Evolutionary conservation across 2,113 vertebrate genomes (phyloP), one percentile per base, ranked within the genome.

Genomic region (Sprattus sprattus): DNA sequence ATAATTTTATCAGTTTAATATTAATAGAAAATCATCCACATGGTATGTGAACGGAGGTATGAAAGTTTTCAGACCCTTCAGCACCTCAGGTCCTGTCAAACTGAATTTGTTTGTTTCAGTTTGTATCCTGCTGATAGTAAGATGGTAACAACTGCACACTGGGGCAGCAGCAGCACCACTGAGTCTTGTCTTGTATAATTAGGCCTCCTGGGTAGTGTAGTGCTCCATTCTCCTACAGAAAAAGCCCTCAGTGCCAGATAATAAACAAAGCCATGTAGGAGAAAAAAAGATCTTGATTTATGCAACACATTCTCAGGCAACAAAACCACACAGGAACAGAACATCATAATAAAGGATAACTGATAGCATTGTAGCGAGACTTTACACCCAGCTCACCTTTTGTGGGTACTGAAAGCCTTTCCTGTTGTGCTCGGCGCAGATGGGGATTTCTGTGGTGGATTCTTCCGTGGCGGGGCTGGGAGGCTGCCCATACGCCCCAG

Each of bases 371-470:
- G 92, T 94, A 92, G 84, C 83, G 83, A 28, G 28, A 83, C 85
- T 89, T 83, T 89, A 91, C 90, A 85, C 90, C 88, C 87, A 83
- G 83, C 86, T n/a, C 83, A 82, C 75, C 47, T 49, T 85, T 49
- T 54, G 8, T 85, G 60, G 85, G 83, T 85, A 83, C 89, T 91
- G 81, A 92, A 89, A 89, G 90, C 83, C 78, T 82, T 90, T 89
- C 83, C 90, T 93, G 16, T 88, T 86, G 82, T 90, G 85, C 93
- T 93, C 91, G 92, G 94, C 93, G 67, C 94, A 99, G 98, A 98
- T 99, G 97, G 98, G 97, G 89, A 94, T 98, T 90, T 93, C 92
- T 75, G 97, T 97, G 87, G 97, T 98, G 90, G 97, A 99, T 91
- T 97, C 97, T 3, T 96, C 97, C 3, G 97, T 98, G 52, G 96